Percentiles rank a stretch among this genome's conserved stretches.
Conservation (phyloP, 1,140 invertebrate species). For the Trichomalopsis sarcophagae region DNA sequence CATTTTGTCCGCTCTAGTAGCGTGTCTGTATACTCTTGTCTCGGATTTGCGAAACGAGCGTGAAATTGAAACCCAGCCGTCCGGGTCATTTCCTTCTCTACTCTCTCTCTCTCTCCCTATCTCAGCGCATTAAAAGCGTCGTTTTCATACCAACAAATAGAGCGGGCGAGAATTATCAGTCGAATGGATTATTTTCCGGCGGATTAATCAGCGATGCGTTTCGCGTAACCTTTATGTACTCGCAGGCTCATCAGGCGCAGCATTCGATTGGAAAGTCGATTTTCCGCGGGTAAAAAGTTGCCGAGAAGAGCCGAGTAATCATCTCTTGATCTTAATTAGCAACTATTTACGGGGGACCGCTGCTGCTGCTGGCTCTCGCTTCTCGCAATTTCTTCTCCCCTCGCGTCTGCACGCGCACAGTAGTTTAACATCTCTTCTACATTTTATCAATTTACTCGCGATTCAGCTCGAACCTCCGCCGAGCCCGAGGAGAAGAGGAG, state of each 20-base stretch:
- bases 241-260: neutral
- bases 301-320: neutral
- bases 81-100: too few relatives aligned
- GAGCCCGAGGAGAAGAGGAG: too few relatives aligned
- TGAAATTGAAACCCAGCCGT: neutral
- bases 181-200: neutral
- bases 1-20: neutral
- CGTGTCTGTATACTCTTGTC: neutral
- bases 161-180: neutral
- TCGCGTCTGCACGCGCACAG: too few relatives aligned
- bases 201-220: neutral
- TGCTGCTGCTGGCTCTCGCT: neutral
- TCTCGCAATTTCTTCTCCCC: neutral
- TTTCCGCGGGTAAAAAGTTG: neutral
- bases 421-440: conserved; percentile 1
- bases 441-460: conserved; percentile 30
- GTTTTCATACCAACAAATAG: neutral
- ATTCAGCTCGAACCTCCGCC: neutral
- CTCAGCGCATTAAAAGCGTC: neutral
- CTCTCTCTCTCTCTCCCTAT: too few relatives aligned
- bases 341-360: conserved; percentile 11
- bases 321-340: conserved; percentile 24
- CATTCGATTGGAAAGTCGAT: conserved; percentile 10
- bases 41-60: neutral
- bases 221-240: too few relatives aligned